Conservation (phyloP, 2,797 vertebrate genomes). For the Lacerta agilis region DNA sequence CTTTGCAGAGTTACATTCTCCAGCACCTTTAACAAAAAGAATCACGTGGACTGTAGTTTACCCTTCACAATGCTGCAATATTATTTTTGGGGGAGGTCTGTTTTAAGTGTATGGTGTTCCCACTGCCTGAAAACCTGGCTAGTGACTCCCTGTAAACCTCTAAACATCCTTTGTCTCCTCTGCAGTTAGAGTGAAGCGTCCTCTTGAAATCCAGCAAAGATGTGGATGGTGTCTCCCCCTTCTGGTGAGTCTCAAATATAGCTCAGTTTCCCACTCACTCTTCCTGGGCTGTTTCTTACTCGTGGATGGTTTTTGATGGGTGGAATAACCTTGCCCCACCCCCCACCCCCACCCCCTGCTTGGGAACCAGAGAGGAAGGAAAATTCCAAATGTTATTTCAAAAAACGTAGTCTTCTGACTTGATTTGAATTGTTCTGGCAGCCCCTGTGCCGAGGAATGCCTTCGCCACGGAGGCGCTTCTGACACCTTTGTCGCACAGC, state of each 20-base stretch:
- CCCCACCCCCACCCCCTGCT: too few relatives aligned
- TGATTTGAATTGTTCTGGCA: neutral
- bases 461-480: neutral
- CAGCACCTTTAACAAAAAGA: too few relatives aligned
- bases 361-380: neutral
- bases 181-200: neutral
- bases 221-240: conserved; percentile 34
- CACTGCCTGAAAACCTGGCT: too few relatives aligned
- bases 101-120: too few relatives aligned
- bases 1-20: too few relatives aligned
- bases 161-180: neutral
- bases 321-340: neutral
- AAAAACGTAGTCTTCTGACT: neutral
- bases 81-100: too few relatives aligned
- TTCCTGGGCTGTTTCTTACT: neutral
- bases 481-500: neutral
- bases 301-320: neutral
- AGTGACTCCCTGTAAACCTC: too few relatives aligned
- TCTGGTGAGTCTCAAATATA: conserved; percentile 18
- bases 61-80: too few relatives aligned
- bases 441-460: neutral
- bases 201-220: neutral
- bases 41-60: too few relatives aligned
- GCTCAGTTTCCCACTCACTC: neutral
- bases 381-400: neutral